These are phyloP conservation scores for Carcina quercana DNA, from an alignment of 2,888 invertebrate species.

Conservation along the genomic window DNA sequence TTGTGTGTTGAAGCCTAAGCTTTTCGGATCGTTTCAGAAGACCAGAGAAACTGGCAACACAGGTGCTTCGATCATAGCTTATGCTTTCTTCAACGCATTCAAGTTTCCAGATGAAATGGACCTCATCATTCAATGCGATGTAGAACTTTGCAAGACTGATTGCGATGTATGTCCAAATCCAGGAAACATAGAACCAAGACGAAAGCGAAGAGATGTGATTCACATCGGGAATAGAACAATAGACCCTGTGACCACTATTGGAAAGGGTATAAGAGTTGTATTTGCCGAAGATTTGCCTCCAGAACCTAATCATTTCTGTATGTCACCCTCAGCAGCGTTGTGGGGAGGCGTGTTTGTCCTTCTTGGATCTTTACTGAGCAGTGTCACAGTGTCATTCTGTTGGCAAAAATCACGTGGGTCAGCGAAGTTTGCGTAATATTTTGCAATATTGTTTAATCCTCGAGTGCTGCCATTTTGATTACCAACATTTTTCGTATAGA, in stretches of 20 bases:
- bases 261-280: constrained; percentile 79
- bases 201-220: constrained; percentile 57
- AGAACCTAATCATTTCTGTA: constrained; percentile 69
- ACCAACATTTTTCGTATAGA: too few species aligned
- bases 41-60: constrained; percentile 82
- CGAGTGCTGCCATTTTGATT: too few species aligned
- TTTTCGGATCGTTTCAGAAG: constrained; percentile 88
- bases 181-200: constrained; percentile 73
- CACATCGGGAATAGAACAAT: constrained; percentile 63
- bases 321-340: constrained; percentile 78
- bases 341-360: constrained; percentile 76
- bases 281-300: constrained; percentile 78
- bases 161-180: constrained; percentile 83
- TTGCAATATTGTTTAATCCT: background rate
- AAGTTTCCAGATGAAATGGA: constrained; percentile 92
- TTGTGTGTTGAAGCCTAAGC: constrained; percentile 84
- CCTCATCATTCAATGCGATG: constrained; percentile 85
- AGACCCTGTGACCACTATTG: constrained; percentile 76
- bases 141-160: constrained; percentile 86
- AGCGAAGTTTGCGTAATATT: constrained; percentile 43
- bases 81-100: constrained; percentile 86
- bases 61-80: constrained; percentile 84
- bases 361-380: constrained; percentile 73
- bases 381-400: constrained; percentile 50
- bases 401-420: constrained; percentile 55